These are phyloP conservation scores for Lithophane ornitopus DNA, from an alignment of 2,888 invertebrate species.

Conservation along the genomic window DNA sequence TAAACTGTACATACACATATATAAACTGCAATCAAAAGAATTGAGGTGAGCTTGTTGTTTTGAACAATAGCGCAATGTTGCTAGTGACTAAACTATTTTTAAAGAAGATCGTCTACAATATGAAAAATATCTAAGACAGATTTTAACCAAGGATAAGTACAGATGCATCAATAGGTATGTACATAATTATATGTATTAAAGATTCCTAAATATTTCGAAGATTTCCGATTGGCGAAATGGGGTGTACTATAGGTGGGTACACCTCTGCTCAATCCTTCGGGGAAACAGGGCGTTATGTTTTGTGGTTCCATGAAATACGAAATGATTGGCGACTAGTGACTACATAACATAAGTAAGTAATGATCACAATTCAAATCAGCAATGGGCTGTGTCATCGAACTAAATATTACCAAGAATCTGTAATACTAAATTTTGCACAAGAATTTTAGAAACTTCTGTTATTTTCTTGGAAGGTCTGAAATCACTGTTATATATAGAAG, in stretches of 20 bases:
- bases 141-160: background rate
- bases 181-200: no score
- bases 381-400: conserved; percentile 28
- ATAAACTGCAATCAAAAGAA: no score
- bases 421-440: background rate
- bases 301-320: background rate
- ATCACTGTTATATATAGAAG: conserved; percentile 24
- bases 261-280: no score
- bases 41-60: conserved; percentile 6
- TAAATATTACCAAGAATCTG: conserved; percentile 27
- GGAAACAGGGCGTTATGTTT: no score
- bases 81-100: background rate
- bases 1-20: no score
- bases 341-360: background rate
- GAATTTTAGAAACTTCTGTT: background rate
- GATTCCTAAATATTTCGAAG: no score
- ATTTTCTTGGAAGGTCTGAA: conserved; percentile 19
- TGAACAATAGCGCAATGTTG: background rate
- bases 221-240: no score
- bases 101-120: background rate
- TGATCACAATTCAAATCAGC: background rate
- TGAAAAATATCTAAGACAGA: background rate
- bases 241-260: no score
- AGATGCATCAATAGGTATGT: background rate
- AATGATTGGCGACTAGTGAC: background rate